These are phyloP conservation scores for Acanthococcus lagerstroemiae DNA, from an alignment of 2,888 invertebrate species.

Conservation along the genomic window DNA sequence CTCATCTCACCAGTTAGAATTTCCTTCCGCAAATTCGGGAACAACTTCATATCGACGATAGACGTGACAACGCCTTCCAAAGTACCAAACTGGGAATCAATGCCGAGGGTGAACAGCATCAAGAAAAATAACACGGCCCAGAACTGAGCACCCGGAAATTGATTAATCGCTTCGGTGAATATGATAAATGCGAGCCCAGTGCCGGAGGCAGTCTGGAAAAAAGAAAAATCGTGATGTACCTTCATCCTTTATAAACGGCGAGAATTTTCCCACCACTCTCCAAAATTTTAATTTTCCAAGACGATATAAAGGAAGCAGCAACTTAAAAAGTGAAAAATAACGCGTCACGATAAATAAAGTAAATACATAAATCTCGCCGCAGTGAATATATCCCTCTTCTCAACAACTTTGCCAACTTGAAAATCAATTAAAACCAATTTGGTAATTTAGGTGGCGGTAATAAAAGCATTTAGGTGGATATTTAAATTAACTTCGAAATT, in stretches of 20 bases:
- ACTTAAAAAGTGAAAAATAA: too few relatives aligned
- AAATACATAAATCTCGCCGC: too few relatives aligned
- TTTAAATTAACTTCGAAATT: too few relatives aligned
- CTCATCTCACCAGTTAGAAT: conserved; percentile 43
- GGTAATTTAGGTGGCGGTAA: too few relatives aligned
- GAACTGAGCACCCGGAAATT: conserved; percentile 90
- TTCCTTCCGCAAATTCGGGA: conserved; percentile 83
- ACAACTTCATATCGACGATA: conserved; percentile 86
- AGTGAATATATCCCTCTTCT: too few relatives aligned
- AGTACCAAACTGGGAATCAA: conserved; percentile 94
- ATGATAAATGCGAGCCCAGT: conserved; percentile 94
- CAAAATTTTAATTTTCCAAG: not conserved
- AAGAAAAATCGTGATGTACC: not conserved
- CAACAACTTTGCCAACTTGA: too few relatives aligned
- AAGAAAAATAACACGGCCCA: conserved; percentile 95
- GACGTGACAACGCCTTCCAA: conserved; percentile 92
- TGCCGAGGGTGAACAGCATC: conserved; percentile 92
- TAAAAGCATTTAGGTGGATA: too few relatives aligned
- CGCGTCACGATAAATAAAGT: too few relatives aligned
- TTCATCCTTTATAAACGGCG: not conserved
- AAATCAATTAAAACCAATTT: too few relatives aligned
- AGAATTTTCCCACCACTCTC: not conserved
- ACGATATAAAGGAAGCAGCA: too few relatives aligned
- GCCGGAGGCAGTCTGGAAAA: conserved; percentile 80
- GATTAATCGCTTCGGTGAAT: conserved; percentile 95